Percentiles rank a stretch among this genome's conserved stretches.
These are phyloP conservation scores for Ammospiza caudacuta DNA, from an alignment of 2,113 vertebrate genomes.

Conservation along the genomic window DNA sequence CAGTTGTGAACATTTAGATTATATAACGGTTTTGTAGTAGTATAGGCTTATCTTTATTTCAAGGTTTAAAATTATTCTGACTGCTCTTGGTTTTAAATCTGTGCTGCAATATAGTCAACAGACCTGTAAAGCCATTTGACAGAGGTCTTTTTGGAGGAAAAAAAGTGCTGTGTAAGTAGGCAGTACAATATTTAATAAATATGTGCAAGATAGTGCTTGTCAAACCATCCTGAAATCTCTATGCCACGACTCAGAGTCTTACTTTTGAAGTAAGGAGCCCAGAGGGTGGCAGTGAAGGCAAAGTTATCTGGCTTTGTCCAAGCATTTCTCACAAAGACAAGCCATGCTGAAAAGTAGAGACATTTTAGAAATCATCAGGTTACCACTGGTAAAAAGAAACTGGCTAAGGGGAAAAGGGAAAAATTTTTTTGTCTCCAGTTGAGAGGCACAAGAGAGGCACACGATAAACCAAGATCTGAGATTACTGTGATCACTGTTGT, in stretches of 20 bases:
- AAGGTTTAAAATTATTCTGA: not conserved
- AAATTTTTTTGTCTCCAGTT: not conserved
- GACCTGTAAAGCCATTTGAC: not conserved
- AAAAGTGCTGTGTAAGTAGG: not conserved
- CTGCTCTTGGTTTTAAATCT: not conserved
- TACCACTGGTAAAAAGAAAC: not conserved
- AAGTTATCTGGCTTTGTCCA: not conserved
- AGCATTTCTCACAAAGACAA: not conserved
- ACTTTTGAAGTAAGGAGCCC: conserved; percentile 22
- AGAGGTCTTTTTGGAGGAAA: not conserved
- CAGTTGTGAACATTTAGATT: not conserved
- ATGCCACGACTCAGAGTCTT: not conserved
- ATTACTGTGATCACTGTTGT: not conserved
- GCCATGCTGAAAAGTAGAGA: not conserved
- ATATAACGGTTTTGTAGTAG: not conserved
- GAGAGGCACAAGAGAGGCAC: not conserved
- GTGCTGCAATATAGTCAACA: not conserved
- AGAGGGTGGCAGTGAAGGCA: conserved; percentile 63
- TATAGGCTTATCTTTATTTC: not conserved
- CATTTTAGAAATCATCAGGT: not conserved
- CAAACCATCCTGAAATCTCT: not conserved
- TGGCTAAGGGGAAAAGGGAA: not conserved
- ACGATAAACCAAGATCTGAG: not conserved
- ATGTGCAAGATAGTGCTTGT: not conserved
- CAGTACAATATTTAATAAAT: not conserved